A percentile compares a stretch with the other conserved stretches of the same genome.
phyloP scores from a whole-genome alignment of 2,888 invertebrate genomes.

The Sisyra terminalis region DNA sequence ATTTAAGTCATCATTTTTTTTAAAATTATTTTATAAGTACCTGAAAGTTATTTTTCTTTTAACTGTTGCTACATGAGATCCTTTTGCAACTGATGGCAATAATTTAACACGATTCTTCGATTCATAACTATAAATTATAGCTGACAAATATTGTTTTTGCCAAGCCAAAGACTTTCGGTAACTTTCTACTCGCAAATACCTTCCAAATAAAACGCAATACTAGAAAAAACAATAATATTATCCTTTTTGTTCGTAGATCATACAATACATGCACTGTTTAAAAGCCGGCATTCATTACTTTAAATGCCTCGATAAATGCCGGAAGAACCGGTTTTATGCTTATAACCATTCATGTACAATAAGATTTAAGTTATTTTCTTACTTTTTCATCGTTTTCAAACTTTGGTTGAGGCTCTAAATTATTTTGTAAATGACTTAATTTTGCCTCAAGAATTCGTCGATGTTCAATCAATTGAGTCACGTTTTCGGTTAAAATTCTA shows the following conservation, averaged over 20 bases:
- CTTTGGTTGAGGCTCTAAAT: too few relatives aligned
- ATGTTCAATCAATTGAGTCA: slow-evolving; percentile 27
- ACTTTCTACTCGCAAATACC: slow-evolving; percentile 66
- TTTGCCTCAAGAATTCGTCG: slow-evolving; percentile 29
- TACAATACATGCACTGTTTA: too few relatives aligned
- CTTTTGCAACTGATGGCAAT: background rate
- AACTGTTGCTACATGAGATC: slow-evolving; percentile 5
- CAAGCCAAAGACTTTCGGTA: slow-evolving; percentile 74
- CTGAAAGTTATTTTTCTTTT: slow-evolving; percentile 22
- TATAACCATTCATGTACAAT: too few relatives aligned
- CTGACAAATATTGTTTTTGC: slow-evolving; percentile 77
- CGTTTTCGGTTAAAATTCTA: slow-evolving; percentile 28
- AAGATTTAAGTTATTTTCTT: too few relatives aligned
- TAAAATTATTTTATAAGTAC: slow-evolving; percentile 21
- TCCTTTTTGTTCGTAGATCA: background rate
- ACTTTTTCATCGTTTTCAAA: too few relatives aligned
- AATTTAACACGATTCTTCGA: background rate
- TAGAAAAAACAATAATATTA: slow-evolving; percentile 22
- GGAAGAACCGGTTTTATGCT: too few relatives aligned
- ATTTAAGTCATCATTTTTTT: background rate
- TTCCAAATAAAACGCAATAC: slow-evolving; percentile 41
- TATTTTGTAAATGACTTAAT: slow-evolving; percentile 26
- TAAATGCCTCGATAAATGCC: too few relatives aligned
- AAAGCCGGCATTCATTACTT: too few relatives aligned
- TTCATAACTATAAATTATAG: slow-evolving; percentile 30